phyloP scores from a whole-genome alignment of 1,140 invertebrate genomes.

The Drosophila pruinosa region DNA sequence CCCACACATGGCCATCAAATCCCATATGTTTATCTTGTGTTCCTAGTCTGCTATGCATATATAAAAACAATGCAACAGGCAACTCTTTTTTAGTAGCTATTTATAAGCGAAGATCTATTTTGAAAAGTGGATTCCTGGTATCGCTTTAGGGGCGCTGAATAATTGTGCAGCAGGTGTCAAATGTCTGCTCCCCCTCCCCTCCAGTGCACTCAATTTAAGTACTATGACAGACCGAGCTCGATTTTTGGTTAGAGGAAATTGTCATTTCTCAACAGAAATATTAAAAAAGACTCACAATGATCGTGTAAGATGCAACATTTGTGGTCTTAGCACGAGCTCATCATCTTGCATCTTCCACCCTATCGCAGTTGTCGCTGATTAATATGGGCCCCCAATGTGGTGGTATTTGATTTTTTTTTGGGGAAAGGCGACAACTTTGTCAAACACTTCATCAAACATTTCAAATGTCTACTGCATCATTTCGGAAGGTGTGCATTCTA shows the following conservation, averaged over 20 bases:
- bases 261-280: conserved; percentile 73
- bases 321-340: conserved; percentile 64
- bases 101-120: conserved; percentile 42
- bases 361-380: conserved; percentile 23
- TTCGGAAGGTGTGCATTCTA: conserved; percentile 39
- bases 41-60: conserved; percentile 34
- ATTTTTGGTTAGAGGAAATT: conserved; percentile 38
- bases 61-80: conserved; percentile 53
- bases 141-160: conserved; percentile 62
- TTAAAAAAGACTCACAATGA: conserved; percentile 47
- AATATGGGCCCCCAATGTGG: conserved; percentile 52
- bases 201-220: background rate
- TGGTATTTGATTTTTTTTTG: conserved; percentile 9
- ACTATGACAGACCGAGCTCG: conserved; percentile 44
- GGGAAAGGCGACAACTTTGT: conserved; percentile 66
- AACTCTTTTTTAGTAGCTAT: conserved; percentile 69
- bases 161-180: conserved; percentile 78
- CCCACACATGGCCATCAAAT: conserved; percentile 34
- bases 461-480: conserved; percentile 40
- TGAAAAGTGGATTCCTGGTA: conserved; percentile 54
- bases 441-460: conserved; percentile 77
- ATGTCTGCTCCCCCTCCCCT: conserved; percentile 44
- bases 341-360: conserved; percentile 6
- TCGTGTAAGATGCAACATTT: conserved; percentile 70
- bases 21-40: conserved; percentile 47